Conservation (phyloP, 1,140 invertebrate species). For the Holotrichia oblita region DNA sequence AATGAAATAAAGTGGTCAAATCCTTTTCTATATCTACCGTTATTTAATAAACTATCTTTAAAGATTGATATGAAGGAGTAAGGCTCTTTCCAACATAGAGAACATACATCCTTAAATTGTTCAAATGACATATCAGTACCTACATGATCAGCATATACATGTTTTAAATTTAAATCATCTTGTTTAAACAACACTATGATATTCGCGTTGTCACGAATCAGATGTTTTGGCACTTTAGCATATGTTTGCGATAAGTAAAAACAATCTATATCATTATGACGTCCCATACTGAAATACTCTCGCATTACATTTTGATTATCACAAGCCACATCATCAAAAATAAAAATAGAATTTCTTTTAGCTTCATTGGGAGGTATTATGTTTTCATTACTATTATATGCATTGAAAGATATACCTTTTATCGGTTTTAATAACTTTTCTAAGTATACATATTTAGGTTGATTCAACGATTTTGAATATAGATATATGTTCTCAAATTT, state of each 20-base stretch:
- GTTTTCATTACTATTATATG: slow-evolving; percentile 5
- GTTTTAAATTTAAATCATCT: slow-evolving; percentile 60
- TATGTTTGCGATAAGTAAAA: slow-evolving; percentile 53
- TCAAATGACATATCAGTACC: slow-evolving; percentile 56
- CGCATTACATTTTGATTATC: slow-evolving; percentile 38
- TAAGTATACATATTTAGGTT: slow-evolving; percentile 58
- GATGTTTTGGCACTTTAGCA: slow-evolving; percentile 55
- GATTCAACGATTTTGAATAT: slow-evolving; percentile 59
- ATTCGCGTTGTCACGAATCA: slow-evolving; percentile 61
- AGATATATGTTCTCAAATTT: slow-evolving; percentile 54
- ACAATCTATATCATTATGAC: slow-evolving; percentile 58
- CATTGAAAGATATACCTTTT: slow-evolving; percentile 23
- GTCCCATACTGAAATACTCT: slow-evolving; percentile 44
- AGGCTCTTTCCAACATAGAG: slow-evolving; percentile 52
- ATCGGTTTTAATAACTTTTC: slow-evolving; percentile 49
- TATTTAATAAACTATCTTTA: slow-evolving; percentile 53
- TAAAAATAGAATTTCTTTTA: slow-evolving; percentile 34
- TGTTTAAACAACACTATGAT: slow-evolving; percentile 61
- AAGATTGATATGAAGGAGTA: slow-evolving; percentile 55
- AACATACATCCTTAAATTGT: slow-evolving; percentile 56
- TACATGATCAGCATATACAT: slow-evolving; percentile 60
- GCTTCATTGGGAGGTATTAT: slow-evolving; percentile 31
- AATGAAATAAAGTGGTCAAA: slow-evolving; percentile 50
- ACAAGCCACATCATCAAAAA: slow-evolving; percentile 34
- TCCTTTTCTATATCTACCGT: slow-evolving; percentile 54